Percentiles rank a stretch among this genome's conserved stretches.
Evolutionary conservation across 2,888 invertebrate species (phyloP).

Genomic region (Matsumyia berberina): DNA sequence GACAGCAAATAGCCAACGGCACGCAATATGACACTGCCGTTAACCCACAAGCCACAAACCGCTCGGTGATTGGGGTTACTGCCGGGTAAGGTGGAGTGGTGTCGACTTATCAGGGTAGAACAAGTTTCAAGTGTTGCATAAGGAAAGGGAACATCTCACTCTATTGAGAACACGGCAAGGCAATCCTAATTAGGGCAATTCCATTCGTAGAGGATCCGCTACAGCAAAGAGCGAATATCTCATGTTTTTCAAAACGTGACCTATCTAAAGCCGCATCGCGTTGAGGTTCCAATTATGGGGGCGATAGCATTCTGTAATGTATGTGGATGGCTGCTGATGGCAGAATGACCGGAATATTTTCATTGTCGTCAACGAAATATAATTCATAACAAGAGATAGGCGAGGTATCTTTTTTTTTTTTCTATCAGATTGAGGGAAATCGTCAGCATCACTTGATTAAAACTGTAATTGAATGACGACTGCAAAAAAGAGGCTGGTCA

Average conservation of each 20-base stretch:
- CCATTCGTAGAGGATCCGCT: constrained; percentile 17
- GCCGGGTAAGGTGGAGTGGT: background rate
- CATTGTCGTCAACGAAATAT: background rate
- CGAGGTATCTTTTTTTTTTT: background rate
- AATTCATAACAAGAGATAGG: background rate
- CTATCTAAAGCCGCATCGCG: constrained; percentile 41
- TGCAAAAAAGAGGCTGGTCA: background rate
- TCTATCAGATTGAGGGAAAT: background rate
- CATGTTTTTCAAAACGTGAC: constrained; percentile 50
- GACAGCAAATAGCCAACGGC: constrained; percentile 46
- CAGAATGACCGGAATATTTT: constrained; percentile 19
- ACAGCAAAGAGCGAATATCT: constrained; percentile 16
- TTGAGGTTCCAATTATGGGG: constrained; percentile 30
- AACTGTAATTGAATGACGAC: constrained; percentile 6
- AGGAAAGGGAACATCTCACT: constrained; percentile 9
- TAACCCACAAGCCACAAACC: background rate
- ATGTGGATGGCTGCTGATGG: background rate
- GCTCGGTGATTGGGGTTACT: constrained; percentile 31
- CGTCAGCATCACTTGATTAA: background rate
- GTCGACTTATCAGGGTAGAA: constrained; percentile 1
- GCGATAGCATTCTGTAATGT: background rate
- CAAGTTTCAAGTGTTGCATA: constrained; percentile 20
- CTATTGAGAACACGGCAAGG: background rate
- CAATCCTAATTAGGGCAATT: constrained; percentile 40
- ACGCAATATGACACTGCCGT: constrained; percentile 49